These are phyloP conservation scores for Canis aureus DNA, from an alignment of 2,113 vertebrate genomes.

Conservation along the genomic window DNA sequence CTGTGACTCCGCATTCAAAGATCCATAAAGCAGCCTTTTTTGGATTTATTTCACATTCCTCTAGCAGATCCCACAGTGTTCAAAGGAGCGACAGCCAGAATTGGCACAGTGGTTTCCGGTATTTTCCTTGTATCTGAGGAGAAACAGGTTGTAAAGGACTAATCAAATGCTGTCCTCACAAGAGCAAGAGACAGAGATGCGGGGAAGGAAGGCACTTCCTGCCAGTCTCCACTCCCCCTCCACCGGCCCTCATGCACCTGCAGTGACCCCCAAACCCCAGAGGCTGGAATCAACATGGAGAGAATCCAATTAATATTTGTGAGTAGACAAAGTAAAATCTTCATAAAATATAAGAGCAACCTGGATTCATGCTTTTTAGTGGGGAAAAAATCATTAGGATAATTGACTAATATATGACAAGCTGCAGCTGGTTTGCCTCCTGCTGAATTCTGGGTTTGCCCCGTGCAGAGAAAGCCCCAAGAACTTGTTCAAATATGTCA, in stretches of 20 bases:
- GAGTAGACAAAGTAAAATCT: conserved; percentile 70
- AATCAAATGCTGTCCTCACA: conserved; percentile 78
- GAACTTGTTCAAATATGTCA: conserved; percentile 77
- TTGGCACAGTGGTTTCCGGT: conserved; percentile 80
- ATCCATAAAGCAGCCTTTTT: conserved; percentile 72
- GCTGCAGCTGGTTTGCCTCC: conserved; percentile 79
- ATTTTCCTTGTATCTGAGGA: conserved; percentile 80
- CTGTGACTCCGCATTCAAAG: conserved; percentile 77
- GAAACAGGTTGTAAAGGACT: conserved; percentile 82
- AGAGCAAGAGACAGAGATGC: conserved; percentile 11
- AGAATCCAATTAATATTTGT: conserved; percentile 80
- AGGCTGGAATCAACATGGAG: conserved; percentile 60
- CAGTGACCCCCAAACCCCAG: conserved; percentile 70
- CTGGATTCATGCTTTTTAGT: conserved; percentile 61
- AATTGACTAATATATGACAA: conserved; percentile 83
- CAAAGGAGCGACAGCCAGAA: conserved; percentile 80
- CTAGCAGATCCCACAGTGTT: conserved; percentile 80
- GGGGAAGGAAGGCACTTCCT: conserved; percentile 65
- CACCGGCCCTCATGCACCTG: conserved; percentile 46
- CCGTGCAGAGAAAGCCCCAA: conserved; percentile 76
- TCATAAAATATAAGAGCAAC: conserved; percentile 63
- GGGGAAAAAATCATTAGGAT: conserved; percentile 71
- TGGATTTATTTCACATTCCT: conserved; percentile 80
- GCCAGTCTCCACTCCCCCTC: conserved; percentile 54
- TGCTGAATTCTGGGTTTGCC: conserved; percentile 68